Conservation (phyloP, 35 echinoderm and acorn worm genomes). For the Ophiothrix spiculata region DNA sequence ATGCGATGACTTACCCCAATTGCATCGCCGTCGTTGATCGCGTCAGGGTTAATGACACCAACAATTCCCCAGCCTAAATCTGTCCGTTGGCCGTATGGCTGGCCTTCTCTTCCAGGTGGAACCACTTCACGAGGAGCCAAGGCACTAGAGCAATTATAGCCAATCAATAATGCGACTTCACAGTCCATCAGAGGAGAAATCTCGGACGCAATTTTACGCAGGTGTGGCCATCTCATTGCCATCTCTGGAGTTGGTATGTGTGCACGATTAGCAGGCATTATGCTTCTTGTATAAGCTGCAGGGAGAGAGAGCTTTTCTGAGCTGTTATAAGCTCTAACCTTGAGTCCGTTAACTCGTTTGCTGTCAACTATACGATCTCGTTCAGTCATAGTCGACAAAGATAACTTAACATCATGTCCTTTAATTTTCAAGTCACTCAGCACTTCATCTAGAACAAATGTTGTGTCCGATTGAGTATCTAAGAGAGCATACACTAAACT, state of each 20-base stretch:
- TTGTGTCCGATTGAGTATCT: conserved; percentile 69
- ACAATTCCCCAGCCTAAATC: conserved; percentile 66
- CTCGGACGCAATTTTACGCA: conserved; percentile 27
- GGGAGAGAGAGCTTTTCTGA: conserved; percentile 37
- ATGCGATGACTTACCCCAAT: conserved; percentile 22
- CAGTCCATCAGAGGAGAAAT: conserved; percentile 44
- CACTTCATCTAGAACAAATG: conserved; percentile 55
- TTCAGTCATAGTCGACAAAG: conserved; percentile 53
- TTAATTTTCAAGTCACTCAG: neutral
- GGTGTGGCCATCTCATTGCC: conserved; percentile 52
- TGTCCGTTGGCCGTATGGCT: conserved; percentile 51
- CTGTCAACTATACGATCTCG: conserved; percentile 29
- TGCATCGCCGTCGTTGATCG: neutral
- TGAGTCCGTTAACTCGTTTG: conserved; percentile 37
- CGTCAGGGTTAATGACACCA: conserved; percentile 20
- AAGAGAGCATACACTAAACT: conserved; percentile 51
- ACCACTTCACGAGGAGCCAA: conserved; percentile 51
- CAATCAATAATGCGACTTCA: conserved; percentile 68
- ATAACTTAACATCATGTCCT: conserved; percentile 23
- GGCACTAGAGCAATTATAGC: conserved; percentile 67
- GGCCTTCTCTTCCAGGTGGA: conserved; percentile 6
- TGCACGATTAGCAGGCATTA: conserved; percentile 64
- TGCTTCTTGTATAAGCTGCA: conserved; percentile 27
- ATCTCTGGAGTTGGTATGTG: conserved; percentile 64
- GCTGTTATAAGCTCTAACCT: conserved; percentile 43